These are phyloP conservation scores for Pseudomyrmex flavicornis DNA, from an alignment of 1,140 invertebrate genomes.

Conservation along the genomic window DNA sequence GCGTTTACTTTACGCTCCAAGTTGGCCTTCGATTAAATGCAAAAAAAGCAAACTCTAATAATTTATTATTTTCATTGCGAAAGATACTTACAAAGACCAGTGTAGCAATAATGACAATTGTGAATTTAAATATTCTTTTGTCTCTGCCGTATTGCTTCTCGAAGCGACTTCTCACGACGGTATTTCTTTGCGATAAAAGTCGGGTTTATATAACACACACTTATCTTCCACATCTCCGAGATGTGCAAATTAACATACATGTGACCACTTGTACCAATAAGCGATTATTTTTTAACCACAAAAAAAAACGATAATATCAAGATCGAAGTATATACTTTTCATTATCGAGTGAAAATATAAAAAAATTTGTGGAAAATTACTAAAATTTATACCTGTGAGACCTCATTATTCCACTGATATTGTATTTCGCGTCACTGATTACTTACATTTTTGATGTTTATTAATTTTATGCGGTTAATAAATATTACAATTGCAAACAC, in stretches of 20 bases:
- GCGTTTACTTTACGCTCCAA: constrained; percentile 1
- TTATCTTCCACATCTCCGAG: background rate
- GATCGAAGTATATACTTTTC: background rate
- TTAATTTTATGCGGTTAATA: too few species aligned
- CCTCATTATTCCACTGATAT: too few species aligned
- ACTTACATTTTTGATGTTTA: too few species aligned
- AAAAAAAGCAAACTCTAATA: background rate
- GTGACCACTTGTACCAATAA: constrained; percentile 8
- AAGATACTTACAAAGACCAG: constrained; percentile 13
- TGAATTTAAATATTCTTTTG: constrained; percentile 4
- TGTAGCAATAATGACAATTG: background rate
- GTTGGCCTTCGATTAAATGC: background rate
- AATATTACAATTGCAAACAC: too few species aligned
- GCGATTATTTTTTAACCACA: background rate
- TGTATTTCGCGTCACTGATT: too few species aligned
- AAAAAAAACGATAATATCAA: background rate
- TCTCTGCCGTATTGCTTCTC: background rate
- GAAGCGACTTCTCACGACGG: background rate
- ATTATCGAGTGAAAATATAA: background rate
- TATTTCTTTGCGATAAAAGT: background rate
- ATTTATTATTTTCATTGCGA: background rate
- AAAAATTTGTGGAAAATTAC: too few species aligned
- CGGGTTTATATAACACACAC: constrained; percentile 5
- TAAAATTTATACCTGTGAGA: too few species aligned
- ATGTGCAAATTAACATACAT: background rate